phyloP scores from a whole-genome alignment of 2,888 invertebrate genomes.

The Macaria notata region DNA sequence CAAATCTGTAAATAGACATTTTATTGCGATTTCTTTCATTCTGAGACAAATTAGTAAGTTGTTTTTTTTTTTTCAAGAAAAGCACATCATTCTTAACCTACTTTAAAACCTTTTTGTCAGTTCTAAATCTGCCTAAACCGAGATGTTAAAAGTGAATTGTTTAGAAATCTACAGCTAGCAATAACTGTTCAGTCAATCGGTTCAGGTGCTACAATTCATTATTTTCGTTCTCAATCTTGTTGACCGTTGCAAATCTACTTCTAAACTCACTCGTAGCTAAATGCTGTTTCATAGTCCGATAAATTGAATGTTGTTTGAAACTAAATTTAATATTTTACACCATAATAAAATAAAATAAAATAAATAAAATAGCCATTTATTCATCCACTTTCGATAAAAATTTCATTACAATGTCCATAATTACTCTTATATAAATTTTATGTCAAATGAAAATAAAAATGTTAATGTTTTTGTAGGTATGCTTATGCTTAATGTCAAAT shows the following conservation, averaged over 20 bases:
- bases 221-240: conserved; percentile 18
- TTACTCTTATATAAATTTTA: no score
- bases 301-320: conserved; percentile 16
- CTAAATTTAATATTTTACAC: no score
- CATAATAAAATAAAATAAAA: no score
- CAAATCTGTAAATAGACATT: not conserved
- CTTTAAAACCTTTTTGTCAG: not conserved
- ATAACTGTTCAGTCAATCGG: conserved; percentile 19
- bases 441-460: no score
- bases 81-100: not conserved
- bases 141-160: conserved; percentile 5
- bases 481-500: no score
- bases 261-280: conserved; percentile 25
- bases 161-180: conserved; percentile 13
- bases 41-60: no score
- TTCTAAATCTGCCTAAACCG: conserved; percentile 2
- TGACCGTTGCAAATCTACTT: conserved; percentile 27
- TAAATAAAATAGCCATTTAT: no score
- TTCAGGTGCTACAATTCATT: conserved; percentile 16
- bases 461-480: no score
- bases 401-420: no score
- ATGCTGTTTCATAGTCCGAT: conserved; percentile 25
- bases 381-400: no score
- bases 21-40: no score
- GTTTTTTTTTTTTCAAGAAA: no score